phyloP scores from a whole-genome alignment of 2,888 invertebrate genomes.

The Epinotia brunnichana region DNA sequence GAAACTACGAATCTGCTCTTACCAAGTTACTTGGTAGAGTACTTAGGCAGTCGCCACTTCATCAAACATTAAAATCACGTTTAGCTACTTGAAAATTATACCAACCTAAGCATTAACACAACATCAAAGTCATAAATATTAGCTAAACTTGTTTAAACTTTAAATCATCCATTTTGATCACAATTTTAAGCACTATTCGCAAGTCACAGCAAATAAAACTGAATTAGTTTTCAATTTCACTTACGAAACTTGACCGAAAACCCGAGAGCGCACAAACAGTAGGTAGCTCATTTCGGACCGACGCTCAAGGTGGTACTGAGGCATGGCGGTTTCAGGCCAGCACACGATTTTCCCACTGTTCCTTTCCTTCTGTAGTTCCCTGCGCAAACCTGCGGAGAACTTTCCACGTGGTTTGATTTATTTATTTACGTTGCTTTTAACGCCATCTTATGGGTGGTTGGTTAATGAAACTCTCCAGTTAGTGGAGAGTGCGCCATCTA shows the following conservation, averaged over 20 bases:
- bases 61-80: slow-evolving; percentile 36
- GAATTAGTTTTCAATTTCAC: slow-evolving; percentile 48
- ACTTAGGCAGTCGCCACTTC: background rate
- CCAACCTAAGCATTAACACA: slow-evolving; percentile 32
- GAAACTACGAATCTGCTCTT: slow-evolving; percentile 13
- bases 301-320: slow-evolving; percentile 71
- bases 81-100: slow-evolving; percentile 27
- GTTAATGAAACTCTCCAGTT: slow-evolving; percentile 39
- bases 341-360: slow-evolving; percentile 68
- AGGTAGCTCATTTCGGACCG: slow-evolving; percentile 58
- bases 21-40: background rate
- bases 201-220: slow-evolving; percentile 18
- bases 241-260: slow-evolving; percentile 59
- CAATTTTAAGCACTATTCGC: slow-evolving; percentile 25
- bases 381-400: slow-evolving; percentile 75
- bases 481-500: slow-evolving; percentile 50
- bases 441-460: slow-evolving; percentile 58
- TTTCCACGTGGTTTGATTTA: slow-evolving; percentile 65
- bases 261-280: slow-evolving; percentile 45
- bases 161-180: slow-evolving; percentile 38
- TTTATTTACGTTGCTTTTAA: slow-evolving; percentile 47
- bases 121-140: slow-evolving; percentile 20
- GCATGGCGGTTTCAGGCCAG: slow-evolving; percentile 59
- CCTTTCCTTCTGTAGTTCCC: slow-evolving; percentile 64
- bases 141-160: slow-evolving; percentile 31